Conservation (phyloP, 2,797 vertebrate species). For the Alca torda region DNA sequence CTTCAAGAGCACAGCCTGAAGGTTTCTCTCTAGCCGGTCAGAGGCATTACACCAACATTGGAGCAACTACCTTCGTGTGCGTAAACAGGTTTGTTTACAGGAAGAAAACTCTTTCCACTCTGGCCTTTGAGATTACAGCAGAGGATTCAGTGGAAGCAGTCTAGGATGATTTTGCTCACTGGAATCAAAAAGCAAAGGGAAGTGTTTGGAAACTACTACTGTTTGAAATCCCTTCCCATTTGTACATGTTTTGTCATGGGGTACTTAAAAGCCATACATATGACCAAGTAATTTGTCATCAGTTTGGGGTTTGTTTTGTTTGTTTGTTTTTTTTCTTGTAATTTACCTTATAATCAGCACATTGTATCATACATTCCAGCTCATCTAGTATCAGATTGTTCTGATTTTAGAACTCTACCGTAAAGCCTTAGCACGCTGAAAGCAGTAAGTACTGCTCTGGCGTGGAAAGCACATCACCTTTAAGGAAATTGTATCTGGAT, state of each 20-base stretch:
- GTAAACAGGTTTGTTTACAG: slow-evolving; percentile 7
- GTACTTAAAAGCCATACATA: not conserved
- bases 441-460: not conserved
- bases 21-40: not conserved
- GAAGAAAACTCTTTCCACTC: not conserved
- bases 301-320: not conserved
- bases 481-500: not conserved
- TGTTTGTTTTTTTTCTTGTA: not conserved
- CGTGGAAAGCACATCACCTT: not conserved
- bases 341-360: not conserved
- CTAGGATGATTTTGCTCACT: not conserved
- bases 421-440: not conserved
- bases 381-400: not conserved
- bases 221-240: not conserved
- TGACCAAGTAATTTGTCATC: not conserved
- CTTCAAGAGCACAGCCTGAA: not conserved
- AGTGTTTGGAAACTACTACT: not conserved
- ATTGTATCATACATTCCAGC: not conserved
- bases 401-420: not conserved
- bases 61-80: not conserved
- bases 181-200: not conserved
- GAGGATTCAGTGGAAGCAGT: not conserved
- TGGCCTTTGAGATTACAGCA: not conserved
- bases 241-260: not conserved
- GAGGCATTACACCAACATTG: not conserved